phyloP scores from a whole-genome alignment of 1,140 invertebrate species.

The Nylanderia fulva region DNA sequence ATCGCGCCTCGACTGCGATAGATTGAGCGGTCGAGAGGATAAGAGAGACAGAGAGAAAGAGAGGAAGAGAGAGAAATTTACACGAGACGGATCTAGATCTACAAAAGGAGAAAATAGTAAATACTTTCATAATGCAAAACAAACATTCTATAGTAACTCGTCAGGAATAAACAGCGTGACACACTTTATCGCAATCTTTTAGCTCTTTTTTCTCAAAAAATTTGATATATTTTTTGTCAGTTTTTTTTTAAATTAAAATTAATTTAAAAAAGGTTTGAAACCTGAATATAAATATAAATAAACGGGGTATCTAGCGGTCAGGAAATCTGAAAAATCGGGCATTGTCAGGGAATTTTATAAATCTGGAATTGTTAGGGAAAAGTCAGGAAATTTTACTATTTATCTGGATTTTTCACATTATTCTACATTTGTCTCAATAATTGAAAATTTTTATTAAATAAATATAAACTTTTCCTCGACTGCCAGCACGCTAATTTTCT shows the following conservation, averaged over 20 bases:
- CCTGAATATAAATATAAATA: too few relatives aligned
- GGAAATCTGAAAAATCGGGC: too few relatives aligned
- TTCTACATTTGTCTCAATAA: too few relatives aligned
- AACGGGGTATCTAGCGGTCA: too few relatives aligned
- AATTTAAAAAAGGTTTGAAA: neutral
- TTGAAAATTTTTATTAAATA: too few relatives aligned
- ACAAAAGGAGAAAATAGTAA: neutral
- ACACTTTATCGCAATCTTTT: neutral
- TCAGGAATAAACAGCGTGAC: neutral
- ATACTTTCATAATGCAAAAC: neutral
- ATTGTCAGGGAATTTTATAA: too few relatives aligned
- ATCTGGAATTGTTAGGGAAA: too few relatives aligned
- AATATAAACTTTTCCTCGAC: too few relatives aligned
- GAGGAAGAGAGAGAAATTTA: conserved; percentile 4
- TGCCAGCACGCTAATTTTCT: too few relatives aligned
- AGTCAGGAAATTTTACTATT: too few relatives aligned
- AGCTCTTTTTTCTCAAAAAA: neutral
- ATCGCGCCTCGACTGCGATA: conserved; percentile 4
- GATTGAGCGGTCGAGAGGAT: conserved; percentile 30
- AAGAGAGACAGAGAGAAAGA: too few relatives aligned
- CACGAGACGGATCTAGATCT: neutral
- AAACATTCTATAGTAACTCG: neutral
- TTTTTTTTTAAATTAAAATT: neutral
- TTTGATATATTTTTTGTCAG: neutral
- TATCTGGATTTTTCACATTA: too few relatives aligned